Percentiles rank a stretch among this genome's conserved stretches.
Evolutionary conservation across 92 coral and sea anemone genomes (phyloP).

Genomic region (Epizoanthus scotinus): DNA sequence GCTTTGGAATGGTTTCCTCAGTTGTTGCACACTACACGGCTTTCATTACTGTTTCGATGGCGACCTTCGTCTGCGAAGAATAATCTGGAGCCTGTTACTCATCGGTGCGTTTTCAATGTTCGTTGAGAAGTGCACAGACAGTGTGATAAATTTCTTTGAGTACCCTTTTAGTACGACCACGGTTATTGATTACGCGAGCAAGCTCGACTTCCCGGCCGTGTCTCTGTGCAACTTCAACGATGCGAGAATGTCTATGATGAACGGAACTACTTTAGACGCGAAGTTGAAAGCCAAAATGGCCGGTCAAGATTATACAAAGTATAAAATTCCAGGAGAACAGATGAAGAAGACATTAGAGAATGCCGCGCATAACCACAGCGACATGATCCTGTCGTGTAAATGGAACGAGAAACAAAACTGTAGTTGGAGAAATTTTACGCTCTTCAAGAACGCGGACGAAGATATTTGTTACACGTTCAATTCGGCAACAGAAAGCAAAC

Average conservation of each 20-base stretch:
- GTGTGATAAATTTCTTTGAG: constrained; percentile 69
- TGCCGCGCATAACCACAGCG: constrained; percentile 75
- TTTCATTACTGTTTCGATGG: constrained; percentile 88
- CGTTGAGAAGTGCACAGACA: constrained; percentile 82
- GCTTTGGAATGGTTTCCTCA: constrained; percentile 71
- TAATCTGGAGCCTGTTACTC: constrained; percentile 76
- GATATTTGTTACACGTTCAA: constrained; percentile 82
- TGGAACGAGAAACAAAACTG: constrained; percentile 63
- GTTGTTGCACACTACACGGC: constrained; percentile 80
- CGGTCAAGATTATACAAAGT: constrained; percentile 48
- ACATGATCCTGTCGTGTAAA: constrained; percentile 73
- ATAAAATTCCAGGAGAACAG: constrained; percentile 24
- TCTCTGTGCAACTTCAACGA: constrained; percentile 91
- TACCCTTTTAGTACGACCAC: constrained; percentile 88
- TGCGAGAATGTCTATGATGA: constrained; percentile 77
- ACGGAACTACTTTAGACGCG: constrained; percentile 67
- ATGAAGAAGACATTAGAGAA: constrained; percentile 57
- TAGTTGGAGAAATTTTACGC: constrained; percentile 64
- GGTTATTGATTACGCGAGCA: constrained; percentile 68
- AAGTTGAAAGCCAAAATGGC: constrained; percentile 49
- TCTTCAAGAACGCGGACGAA: constrained; percentile 73
- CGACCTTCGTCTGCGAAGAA: constrained; percentile 70
- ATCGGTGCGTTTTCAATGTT: constrained; percentile 78
- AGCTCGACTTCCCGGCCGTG: constrained; percentile 76
- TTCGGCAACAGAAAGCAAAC: constrained; percentile 60